Evolutionary conservation across 2,113 vertebrate genomes (phyloP).

Genomic region (Lipophrys pholis): DNA sequence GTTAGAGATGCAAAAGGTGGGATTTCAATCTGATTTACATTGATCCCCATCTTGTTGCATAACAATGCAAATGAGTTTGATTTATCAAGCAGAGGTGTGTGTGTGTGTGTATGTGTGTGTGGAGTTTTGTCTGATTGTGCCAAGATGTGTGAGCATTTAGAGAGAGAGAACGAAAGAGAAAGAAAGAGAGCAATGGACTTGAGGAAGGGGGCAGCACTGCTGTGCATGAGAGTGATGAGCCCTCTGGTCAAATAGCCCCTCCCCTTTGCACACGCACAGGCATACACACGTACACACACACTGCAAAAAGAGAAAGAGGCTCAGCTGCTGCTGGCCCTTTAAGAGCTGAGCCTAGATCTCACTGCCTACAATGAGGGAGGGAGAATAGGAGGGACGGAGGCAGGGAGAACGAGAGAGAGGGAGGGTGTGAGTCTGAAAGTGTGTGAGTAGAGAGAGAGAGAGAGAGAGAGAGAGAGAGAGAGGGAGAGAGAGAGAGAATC

Average conservation of each 20-base stretch:
- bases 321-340: conserved; percentile 91
- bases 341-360: conserved; percentile 92
- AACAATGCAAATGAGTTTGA: too few relatives aligned
- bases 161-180: conserved; percentile 5
- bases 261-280: conserved; percentile 36
- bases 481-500: conserved; percentile 81
- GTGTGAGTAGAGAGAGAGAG: conserved; percentile 78
- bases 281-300: conserved; percentile 27
- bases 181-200: conserved; percentile 31
- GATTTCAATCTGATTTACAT: too few relatives aligned
- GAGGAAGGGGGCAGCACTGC: conserved; percentile 68
- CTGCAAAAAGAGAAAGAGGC: conserved; percentile 2
- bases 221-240: conserved; percentile 58
- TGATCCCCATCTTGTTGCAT: too few relatives aligned
- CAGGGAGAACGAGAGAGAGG: conserved; percentile 70
- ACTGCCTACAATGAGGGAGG: conserved; percentile 80
- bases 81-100: neutral
- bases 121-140: conserved; percentile 20
- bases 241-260: conserved; percentile 69
- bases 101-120: conserved; percentile 30
- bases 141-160: conserved; percentile 5
- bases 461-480: conserved; percentile 71
- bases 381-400: conserved; percentile 82
- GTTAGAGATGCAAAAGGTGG: too few relatives aligned
- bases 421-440: conserved; percentile 71